Base-by-base conservation (phyloP, 92 coral and sea anemone genomes). In the Phenganax stokvisi region DNA sequence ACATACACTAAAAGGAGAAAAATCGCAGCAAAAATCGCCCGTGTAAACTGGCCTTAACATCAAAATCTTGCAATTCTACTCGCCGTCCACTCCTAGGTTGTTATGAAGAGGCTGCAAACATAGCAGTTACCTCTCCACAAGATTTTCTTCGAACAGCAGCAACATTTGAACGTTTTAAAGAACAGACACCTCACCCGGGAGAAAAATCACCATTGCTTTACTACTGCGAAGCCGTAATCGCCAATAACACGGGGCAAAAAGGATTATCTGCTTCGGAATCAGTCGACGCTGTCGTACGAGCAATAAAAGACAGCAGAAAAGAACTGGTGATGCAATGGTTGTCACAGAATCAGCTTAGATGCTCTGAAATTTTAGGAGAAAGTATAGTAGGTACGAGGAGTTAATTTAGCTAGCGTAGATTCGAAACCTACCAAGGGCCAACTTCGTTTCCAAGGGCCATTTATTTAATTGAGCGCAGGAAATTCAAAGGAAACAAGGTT, bases 151-250 rank as follows among this genome's bases (percentile, higher is more conserved):
- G 81, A 56, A 77, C 81, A 5, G 71, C 81, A 6, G 27, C 51
- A 51, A 77, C 81, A n/a, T 77, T 77, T 51, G 70, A 77, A 51
- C 71, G 81, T 25, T 77, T 77, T 51, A 77, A 77, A 61, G 81
- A 77, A 77, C 29, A 77, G 51, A 51, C 1, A 8, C 11, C 81
- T 3, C 44, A 61, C 6, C 71, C 71, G 10, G 81, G 81, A 3
- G 81, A 77, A 71, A 59, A 58, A n/a, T 77, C 81, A 15, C 81
- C 81, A 3, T 37, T 77, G 57, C 71, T 77, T 3, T 17, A 56
- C 56, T 77, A 59, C 71, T 77, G 81, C 57, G 81, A 77, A 30
- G 81, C 81, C n/a, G 71, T 77, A 12, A 37, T 62, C 20, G 81
- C 16, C 15, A 77, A 59, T 13, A 25, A 44, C 54, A 53, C 80